Conservation (phyloP, 2,797 vertebrate genomes). For the Phalanger gymnotis region DNA sequence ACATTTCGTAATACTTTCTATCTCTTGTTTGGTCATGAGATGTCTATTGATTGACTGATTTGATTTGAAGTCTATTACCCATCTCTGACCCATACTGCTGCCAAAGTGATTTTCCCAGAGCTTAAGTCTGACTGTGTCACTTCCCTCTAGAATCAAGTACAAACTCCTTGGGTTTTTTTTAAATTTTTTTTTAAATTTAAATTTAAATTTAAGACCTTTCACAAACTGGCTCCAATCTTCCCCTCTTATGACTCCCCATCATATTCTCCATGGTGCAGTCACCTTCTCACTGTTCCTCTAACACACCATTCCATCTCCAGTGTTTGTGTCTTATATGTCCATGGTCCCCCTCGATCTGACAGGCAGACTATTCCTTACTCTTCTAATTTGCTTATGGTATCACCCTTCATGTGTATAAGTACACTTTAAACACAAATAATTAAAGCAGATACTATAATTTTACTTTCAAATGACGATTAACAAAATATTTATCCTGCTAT, state of each 20-base stretch:
- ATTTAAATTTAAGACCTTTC: neutral
- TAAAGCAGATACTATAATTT: no score
- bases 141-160: neutral
- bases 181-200: no score
- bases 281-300: neutral
- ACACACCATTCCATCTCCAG: neutral
- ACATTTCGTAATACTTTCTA: neutral
- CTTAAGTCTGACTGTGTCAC: neutral
- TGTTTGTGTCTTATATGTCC: neutral
- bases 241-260: neutral
- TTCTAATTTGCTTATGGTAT: no score
- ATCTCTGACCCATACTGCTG: neutral
- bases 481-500: no score
- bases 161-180: neutral
- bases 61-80: neutral
- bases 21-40: no score
- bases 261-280: neutral
- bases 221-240: neutral
- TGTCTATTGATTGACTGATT: neutral
- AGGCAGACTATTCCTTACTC: no score
- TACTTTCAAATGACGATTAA: no score
- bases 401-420: no score
- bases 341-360: no score
- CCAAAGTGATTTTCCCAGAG: no score
- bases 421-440: no score